A percentile compares a stretch with the other conserved stretches of the same genome.
Conservation (phyloP, 2,888 invertebrate genomes). For the Lepidonotus clava region DNA sequence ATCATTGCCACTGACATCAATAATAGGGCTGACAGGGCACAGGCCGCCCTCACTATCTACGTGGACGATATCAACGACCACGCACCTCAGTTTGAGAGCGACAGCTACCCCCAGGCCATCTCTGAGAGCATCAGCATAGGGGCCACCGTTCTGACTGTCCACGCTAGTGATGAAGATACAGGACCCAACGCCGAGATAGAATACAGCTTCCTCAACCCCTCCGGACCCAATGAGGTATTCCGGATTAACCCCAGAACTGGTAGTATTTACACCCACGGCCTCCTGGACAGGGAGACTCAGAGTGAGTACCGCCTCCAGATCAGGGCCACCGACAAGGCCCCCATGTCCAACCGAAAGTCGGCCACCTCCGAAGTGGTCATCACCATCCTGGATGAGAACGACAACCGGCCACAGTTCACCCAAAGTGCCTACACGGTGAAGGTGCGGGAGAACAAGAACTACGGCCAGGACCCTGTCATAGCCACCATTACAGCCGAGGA, state of each 20-base stretch:
- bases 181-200: slow-evolving; percentile 93
- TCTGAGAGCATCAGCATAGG: slow-evolving; percentile 94
- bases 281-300: slow-evolving; percentile 92
- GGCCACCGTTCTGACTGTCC: slow-evolving; percentile 91
- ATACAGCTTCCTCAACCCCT: slow-evolving; percentile 82
- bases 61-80: slow-evolving; percentile 98
- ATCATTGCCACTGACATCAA: slow-evolving; percentile 90
- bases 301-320: slow-evolving; percentile 92
- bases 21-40: slow-evolving; percentile 88
- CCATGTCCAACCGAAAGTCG: slow-evolving; percentile 87
- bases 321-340: slow-evolving; percentile 89
- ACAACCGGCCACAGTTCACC: slow-evolving; percentile 94
- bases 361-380: slow-evolving; percentile 96
- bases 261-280: slow-evolving; percentile 90
- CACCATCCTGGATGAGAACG: slow-evolving; percentile 96
- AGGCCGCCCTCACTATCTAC: slow-evolving; percentile 85
- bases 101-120: slow-evolving; percentile 92
- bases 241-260: slow-evolving; percentile 91
- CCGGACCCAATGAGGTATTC: slow-evolving; percentile 89
- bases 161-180: slow-evolving; percentile 94
- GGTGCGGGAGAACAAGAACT: slow-evolving; percentile 91
- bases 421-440: slow-evolving; percentile 92
- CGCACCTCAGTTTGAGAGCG: slow-evolving; percentile 94
- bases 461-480: slow-evolving; percentile 90
- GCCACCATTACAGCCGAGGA: slow-evolving; percentile 92